phyloP scores from a whole-genome alignment of 2,888 invertebrate genomes.

The Scrobipalpa costella region DNA sequence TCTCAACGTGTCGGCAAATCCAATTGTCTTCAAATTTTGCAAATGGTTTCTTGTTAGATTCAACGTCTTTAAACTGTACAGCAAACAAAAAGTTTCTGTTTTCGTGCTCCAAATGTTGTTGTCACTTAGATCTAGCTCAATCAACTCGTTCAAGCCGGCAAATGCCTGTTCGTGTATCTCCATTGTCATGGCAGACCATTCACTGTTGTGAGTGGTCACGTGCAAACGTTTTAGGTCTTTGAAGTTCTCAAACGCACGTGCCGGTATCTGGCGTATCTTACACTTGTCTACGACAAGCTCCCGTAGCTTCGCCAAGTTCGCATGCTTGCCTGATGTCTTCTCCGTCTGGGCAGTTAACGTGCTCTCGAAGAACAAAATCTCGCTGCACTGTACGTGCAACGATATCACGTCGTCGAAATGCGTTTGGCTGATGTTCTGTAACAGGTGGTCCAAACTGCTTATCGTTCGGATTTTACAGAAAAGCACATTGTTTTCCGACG shows the following conservation, averaged over 20 bases:
- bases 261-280: constrained; percentile 87
- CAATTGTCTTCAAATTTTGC: constrained; percentile 87
- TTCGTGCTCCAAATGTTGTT: constrained; percentile 90
- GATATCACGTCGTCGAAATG: constrained; percentile 85
- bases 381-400: constrained; percentile 86
- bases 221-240: constrained; percentile 85
- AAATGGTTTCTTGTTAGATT: constrained; percentile 89
- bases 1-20: constrained; percentile 86
- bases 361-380: constrained; percentile 87
- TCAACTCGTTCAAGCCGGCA: constrained; percentile 84
- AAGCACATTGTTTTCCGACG: constrained; percentile 80
- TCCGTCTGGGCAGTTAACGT: constrained; percentile 80
- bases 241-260: constrained; percentile 84
- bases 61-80: constrained; percentile 84
- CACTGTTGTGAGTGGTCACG: constrained; percentile 87
- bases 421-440: constrained; percentile 85
- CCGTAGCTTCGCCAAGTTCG: constrained; percentile 84
- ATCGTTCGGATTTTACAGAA: constrained; percentile 87
- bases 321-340: constrained; percentile 74
- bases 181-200: constrained; percentile 90
- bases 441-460: constrained; percentile 84
- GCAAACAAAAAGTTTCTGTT: constrained; percentile 85
- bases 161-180: constrained; percentile 87
- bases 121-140: constrained; percentile 85
- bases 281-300: constrained; percentile 87